Base-by-base conservation (phyloP, 2,797 vertebrate genomes). In the Mallotus villosus region DNA sequence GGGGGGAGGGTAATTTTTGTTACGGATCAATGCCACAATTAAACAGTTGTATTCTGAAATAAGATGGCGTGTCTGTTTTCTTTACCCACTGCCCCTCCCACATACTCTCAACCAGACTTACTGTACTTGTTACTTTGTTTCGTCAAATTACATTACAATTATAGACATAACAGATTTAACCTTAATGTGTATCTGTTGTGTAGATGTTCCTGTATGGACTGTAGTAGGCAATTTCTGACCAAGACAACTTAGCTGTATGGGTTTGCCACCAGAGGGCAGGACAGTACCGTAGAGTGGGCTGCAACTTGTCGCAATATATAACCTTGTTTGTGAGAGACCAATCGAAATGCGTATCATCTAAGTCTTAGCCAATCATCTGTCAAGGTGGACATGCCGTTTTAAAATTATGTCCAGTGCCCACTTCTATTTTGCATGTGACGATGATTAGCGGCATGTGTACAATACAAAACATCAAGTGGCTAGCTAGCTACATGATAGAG, bases 21-120 rank as follows among this genome's bases (percentile, higher is more conserved):
- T 92, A 94, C 79, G 57, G 85, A 88, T 90, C 85, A 88, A 71
- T 88, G 79, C 84, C 74, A 67, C 83, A 87, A 93, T 90, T 86
- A 94, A 94, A 93, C 82, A 83, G 84, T 91, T 91, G 82, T 90
- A 90, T 87, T 91, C 88, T 85, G 74, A 85, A 87, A 78, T 22
- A 25, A 41, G 53, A 17, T 14, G 63, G 66, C 58, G 77, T 72
- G 7, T 41, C 6, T 68, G 75, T 62, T 2, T 67, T 76, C 27
- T 60, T 14, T 4, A 1, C 22, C 21, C 58, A 12, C 21, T 14
- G 12, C 24, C 9, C 41, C 41, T 46, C 41, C 41, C 41, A 46
- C 41, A 46, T 14, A 46, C 41, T 12, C 11, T 12, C 41, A 46
- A 46, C 41, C 41, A 46, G 41, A 46, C 12, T 1, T 55, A 21